phyloP scores from a whole-genome alignment of 2,113 vertebrate species.

The Ranitomeya variabilis region DNA sequence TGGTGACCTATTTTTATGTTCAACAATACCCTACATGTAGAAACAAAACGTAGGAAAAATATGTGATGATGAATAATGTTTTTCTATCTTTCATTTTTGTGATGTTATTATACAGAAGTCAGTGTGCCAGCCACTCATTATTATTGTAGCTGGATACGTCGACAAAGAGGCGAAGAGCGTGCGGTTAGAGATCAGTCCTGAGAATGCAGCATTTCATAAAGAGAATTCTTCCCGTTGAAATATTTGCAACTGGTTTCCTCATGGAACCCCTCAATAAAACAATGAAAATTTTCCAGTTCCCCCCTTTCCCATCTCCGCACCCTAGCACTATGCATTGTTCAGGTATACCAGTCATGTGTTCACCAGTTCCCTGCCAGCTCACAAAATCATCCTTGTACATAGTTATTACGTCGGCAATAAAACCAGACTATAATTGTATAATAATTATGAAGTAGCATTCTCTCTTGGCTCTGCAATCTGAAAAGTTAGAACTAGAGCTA shows the following conservation, averaged over 20 bases:
- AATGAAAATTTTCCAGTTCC: too few species aligned
- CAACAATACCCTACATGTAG: background rate
- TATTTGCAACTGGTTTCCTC: background rate
- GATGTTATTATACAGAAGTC: background rate
- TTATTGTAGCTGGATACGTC: background rate
- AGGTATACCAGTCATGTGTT: background rate
- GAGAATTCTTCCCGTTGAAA: background rate
- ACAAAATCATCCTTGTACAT: background rate
- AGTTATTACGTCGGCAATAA: background rate
- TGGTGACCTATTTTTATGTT: background rate
- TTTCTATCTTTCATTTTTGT: background rate
- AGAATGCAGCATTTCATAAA: background rate
- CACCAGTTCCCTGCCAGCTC: background rate
- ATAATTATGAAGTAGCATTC: background rate
- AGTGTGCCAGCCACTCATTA: background rate
- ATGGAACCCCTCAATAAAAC: too few species aligned
- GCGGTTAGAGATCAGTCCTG: background rate
- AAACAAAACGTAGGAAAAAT: background rate
- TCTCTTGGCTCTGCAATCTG: background rate
- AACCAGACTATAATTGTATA: background rate
- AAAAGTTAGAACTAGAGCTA: too few species aligned
- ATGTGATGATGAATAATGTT: background rate
- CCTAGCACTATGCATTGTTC: background rate
- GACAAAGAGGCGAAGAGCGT: background rate
- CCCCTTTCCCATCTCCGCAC: background rate